These are phyloP conservation scores for Heterocephalus glaber DNA, from an alignment of 2,113 vertebrate genomes.

Conservation along the genomic window DNA sequence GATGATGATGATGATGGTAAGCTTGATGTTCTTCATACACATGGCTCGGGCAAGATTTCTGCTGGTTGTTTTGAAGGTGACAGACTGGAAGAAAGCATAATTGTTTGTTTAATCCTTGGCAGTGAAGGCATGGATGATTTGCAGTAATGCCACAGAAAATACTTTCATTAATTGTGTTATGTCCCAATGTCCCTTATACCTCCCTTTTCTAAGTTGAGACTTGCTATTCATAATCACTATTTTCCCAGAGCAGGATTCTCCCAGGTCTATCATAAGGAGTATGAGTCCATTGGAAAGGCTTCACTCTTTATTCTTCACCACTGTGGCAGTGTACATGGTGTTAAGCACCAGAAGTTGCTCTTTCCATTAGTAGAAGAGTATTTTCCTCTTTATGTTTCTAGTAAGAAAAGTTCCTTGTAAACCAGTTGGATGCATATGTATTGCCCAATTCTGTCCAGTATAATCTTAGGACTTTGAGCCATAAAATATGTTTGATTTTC, in stretches of 20 bases:
- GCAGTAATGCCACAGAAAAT: not conserved
- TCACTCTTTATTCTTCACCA: not conserved
- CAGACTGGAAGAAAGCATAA: constrained; percentile 87
- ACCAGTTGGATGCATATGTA: not conserved
- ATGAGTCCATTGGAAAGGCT: not conserved
- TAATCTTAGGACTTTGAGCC: not conserved
- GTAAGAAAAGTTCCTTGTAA: constrained; percentile 46
- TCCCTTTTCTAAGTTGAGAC: not conserved
- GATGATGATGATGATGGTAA: constrained; percentile 93
- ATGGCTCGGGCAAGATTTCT: constrained; percentile 97
- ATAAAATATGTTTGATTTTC: constrained; percentile 21
- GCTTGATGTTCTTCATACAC: constrained; percentile 99
- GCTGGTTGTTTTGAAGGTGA: constrained; percentile 99
- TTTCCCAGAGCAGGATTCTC: not conserved
- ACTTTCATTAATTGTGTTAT: constrained; percentile 38
- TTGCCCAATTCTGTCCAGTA: not conserved
- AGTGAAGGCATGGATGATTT: not conserved
- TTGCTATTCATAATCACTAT: not conserved
- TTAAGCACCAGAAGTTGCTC: not conserved
- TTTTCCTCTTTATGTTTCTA: constrained; percentile 17
- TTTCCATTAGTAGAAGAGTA: not conserved
- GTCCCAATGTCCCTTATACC: not conserved
- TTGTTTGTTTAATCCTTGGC: not conserved
- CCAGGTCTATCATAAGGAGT: not conserved
- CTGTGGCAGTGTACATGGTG: not conserved